phyloP scores from a whole-genome alignment of 30 jellyfish, hydroid and myxozoan species.

The Aurelia sp. region DNA sequence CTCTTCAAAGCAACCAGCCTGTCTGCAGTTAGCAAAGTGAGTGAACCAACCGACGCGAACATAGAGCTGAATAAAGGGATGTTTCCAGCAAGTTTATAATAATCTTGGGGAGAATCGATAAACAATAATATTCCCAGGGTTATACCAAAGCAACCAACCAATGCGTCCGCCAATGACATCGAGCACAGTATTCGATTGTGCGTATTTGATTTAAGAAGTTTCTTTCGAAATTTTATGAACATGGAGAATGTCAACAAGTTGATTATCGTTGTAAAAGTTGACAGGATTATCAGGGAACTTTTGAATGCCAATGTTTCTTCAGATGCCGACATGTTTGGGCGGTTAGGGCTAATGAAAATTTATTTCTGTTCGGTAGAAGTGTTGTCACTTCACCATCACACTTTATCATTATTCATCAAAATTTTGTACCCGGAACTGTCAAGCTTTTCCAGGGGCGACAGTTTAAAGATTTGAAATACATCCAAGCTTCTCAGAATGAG shows the following conservation, averaged over 20 bases:
- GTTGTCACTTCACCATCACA: too few species aligned
- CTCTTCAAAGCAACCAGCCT: conserved; percentile 25
- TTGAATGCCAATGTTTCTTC: too few species aligned
- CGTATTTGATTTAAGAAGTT: background rate
- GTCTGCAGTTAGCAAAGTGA: conserved; percentile 40
- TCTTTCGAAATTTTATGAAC: conserved; percentile 32
- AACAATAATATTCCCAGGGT: conserved; percentile 10
- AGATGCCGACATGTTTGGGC: too few species aligned
- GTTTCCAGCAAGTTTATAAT: conserved; percentile 46
- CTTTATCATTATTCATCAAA: too few species aligned
- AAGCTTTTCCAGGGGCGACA: too few species aligned
- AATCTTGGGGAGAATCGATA: background rate
- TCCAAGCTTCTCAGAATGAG: too few species aligned
- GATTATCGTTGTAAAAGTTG: background rate
- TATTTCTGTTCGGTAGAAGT: too few species aligned
- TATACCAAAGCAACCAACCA: conserved; percentile 31
- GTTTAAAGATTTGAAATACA: too few species aligned
- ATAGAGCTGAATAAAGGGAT: conserved; percentile 38
- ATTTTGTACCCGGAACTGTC: too few species aligned
- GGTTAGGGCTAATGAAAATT: too few species aligned
- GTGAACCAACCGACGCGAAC: conserved; percentile 43
- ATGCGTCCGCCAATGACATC: conserved; percentile 29
- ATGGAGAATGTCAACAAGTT: conserved; percentile 10
- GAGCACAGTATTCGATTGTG: conserved; percentile 43
- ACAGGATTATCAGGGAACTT: conserved; percentile 6